phyloP scores from a whole-genome alignment of 2,888 invertebrate species.

The Parnassius glacialis region DNA sequence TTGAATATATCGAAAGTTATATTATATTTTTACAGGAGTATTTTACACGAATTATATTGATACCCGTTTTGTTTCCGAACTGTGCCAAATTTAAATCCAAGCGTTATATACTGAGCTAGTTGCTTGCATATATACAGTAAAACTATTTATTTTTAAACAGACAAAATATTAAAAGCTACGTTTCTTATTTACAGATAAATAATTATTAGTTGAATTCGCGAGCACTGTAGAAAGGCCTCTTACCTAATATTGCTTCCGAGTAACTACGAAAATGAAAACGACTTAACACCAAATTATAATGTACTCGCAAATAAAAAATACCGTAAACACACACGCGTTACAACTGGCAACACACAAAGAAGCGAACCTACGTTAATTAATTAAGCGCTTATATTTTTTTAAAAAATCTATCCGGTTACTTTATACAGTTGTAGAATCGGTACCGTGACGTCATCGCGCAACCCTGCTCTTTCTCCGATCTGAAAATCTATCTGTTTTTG shows the following conservation, averaged over 20 bases:
- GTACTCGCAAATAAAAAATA: conserved; percentile 56
- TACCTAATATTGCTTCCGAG: conserved; percentile 60
- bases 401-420: conserved; percentile 45
- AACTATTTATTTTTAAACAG: conserved; percentile 12
- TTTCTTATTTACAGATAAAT: conserved; percentile 21
- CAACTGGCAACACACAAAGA: conserved; percentile 65
- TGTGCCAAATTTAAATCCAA: conserved; percentile 30
- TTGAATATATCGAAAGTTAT: conserved; percentile 24
- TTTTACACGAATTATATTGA: conserved; percentile 21
- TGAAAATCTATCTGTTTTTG: conserved; percentile 66
- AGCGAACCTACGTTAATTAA: conserved; percentile 55
- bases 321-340: conserved; percentile 41
- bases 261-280: conserved; percentile 35
- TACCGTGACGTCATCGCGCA: conserved; percentile 62
- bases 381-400: conserved; percentile 44
- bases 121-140: conserved; percentile 6
- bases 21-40: conserved; percentile 3
- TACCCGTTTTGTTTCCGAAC: conserved; percentile 33
- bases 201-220: conserved; percentile 31
- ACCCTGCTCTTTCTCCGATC: conserved; percentile 63
- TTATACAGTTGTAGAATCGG: conserved; percentile 56
- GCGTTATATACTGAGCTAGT: conserved; percentile 1
- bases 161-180: conserved; percentile 7
- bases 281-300: conserved; percentile 33
- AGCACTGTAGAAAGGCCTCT: conserved; percentile 32